Evolutionary conservation across 2,113 vertebrate genomes (phyloP), one percentile per base, ranked within the genome.

Genomic region (Etheostoma cragini): DNA sequence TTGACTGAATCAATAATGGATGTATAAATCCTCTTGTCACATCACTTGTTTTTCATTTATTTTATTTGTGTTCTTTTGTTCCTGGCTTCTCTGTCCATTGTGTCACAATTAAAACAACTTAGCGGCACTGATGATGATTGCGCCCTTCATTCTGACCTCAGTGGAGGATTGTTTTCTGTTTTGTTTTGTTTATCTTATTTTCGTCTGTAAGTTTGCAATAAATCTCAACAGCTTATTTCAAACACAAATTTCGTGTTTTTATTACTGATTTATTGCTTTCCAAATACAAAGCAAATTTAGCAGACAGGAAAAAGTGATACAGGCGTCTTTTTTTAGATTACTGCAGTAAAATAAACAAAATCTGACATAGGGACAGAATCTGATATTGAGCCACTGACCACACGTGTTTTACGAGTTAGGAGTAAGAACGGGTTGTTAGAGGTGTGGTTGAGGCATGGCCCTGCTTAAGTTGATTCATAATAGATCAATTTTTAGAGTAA

Each of bases 81-180:
- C 42, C n/a, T 50, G 15, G 21, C 73, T 72, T 72, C 33, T 73
- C 58, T 47, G 49, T 72, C 45, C 50, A 57, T 13, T 19, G 67
- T 69, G 67, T 69, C 60, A 61, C 47, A 52, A 79, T 67, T 26
- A 84, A 72, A 74, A 75, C 50, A 76, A 58, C 69, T 61, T 17
- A 14, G 53, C 75, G 30, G 63, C 61, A 47, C 49, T 3, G 38
- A 11, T 72, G 57, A 72, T 82, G 52, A 72, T 45, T 79, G 30
- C 49, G 46, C 13, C 24, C 64, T 70, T 82, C 53, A 61, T 53
- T 69, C 17, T 76, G 70, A 70, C 77, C 80, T 77, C 50, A 24
- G 60, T 38, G 11, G n/a, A 79, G 21, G n/a, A 61, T 66, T 22
- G 19, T 54, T 58, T 67, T 50, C 6, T 0, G 12, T 49, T 49